Percentiles rank a stretch among this genome's conserved stretches.
phyloP scores from a whole-genome alignment of 2,113 vertebrate species.

The Rostratula benghalensis region DNA sequence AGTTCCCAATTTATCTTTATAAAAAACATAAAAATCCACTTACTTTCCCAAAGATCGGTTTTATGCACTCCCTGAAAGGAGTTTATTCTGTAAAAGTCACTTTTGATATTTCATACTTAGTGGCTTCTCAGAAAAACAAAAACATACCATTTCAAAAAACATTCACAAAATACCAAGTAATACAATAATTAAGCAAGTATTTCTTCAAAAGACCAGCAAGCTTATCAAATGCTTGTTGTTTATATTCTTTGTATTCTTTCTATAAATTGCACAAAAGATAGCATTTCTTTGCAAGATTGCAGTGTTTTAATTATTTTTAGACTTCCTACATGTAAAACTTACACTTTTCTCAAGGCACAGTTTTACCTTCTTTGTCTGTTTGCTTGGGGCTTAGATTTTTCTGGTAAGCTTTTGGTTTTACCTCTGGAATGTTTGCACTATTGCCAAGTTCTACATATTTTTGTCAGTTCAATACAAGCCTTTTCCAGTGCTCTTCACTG shows the following conservation, averaged over 20 bases:
- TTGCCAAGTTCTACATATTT: not conserved
- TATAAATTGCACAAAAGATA: not conserved
- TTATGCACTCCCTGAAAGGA: not conserved
- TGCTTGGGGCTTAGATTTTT: fast-evolving
- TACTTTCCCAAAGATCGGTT: not conserved
- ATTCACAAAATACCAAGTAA: not conserved
- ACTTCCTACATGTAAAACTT: not conserved
- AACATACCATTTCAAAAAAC: not conserved
- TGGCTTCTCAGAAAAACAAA: not conserved
- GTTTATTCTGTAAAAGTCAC: not conserved
- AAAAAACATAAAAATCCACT: not conserved
- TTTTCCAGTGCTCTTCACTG: not conserved
- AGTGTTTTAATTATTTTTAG: not conserved
- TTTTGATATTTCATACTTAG: not conserved
- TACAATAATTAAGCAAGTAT: not conserved
- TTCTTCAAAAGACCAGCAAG: not conserved
- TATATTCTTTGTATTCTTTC: not conserved
- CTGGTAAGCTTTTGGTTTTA: not conserved
- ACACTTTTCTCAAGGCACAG: not conserved
- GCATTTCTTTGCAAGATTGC: not conserved
- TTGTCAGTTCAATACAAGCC: not conserved
- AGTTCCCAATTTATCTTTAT: not conserved
- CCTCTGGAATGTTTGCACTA: not conserved
- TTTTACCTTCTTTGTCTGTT: not conserved
- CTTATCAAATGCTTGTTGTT: not conserved